Evolutionary conservation across 2,113 vertebrate species (phyloP).

Genomic region (Limnothrissa miodon): DNA sequence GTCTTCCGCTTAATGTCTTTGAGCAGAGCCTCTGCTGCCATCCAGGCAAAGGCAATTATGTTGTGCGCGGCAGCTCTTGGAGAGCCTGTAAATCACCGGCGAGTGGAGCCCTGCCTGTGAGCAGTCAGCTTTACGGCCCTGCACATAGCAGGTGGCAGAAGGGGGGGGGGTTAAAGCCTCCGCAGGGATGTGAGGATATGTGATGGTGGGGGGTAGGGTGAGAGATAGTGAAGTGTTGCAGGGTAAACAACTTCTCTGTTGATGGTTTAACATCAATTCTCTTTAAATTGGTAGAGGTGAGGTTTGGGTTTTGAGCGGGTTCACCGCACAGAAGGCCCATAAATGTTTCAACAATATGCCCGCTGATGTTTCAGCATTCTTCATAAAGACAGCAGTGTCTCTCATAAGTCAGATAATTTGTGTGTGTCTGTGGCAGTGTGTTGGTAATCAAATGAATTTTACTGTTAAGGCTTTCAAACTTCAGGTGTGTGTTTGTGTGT

Average conservation of each 20-base stretch:
- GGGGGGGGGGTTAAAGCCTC: neutral
- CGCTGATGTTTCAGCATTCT: neutral
- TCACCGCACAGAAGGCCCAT: neutral
- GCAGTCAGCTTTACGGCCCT: neutral
- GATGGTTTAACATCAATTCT: conserved; percentile 1
- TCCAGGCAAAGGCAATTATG: conserved; percentile 12
- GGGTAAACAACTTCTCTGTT: conserved; percentile 5
- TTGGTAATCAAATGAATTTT: neutral
- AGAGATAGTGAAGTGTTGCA: neutral
- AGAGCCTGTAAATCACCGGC: neutral
- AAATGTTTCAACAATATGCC: neutral
- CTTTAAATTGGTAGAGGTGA: neutral
- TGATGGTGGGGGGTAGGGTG: neutral
- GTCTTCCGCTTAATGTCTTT: neutral
- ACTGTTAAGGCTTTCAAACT: neutral
- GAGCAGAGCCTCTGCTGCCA: neutral
- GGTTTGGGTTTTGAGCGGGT: neutral
- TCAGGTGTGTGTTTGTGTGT: neutral
- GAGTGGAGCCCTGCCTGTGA: neutral
- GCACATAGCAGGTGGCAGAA: neutral
- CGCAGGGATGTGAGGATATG: neutral
- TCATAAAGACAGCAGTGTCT: neutral
- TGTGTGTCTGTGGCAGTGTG: neutral
- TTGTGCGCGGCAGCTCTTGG: neutral
- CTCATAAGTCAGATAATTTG: neutral